phyloP scores from a whole-genome alignment of 2,888 invertebrate genomes.

The Ochropleura plecta region DNA sequence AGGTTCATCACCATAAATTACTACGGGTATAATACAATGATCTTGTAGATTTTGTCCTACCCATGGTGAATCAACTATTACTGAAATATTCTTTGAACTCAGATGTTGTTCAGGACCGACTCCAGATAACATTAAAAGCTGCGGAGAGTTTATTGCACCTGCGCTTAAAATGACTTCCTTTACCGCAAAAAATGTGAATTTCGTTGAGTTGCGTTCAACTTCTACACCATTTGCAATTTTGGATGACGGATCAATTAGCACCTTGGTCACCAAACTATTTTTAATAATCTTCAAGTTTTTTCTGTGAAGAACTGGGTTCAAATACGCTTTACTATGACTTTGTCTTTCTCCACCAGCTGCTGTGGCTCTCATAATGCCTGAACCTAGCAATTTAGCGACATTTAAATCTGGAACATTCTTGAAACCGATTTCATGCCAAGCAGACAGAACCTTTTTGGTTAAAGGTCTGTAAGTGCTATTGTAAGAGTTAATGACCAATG shows the following conservation, averaged over 20 bases:
- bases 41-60: conserved; percentile 91
- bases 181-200: conserved; percentile 62
- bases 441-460: conserved; percentile 73
- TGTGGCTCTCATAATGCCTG: conserved; percentile 84
- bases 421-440: conserved; percentile 86
- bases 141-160: conserved; percentile 87
- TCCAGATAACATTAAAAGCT: conserved; percentile 88
- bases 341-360: conserved; percentile 85
- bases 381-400: conserved; percentile 76
- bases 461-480: conserved; percentile 81
- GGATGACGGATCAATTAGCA: conserved; percentile 40
- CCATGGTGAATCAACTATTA: conserved; percentile 80
- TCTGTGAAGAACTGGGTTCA: conserved; percentile 73
- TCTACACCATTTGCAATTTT: conserved; percentile 40
- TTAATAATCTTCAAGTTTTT: conserved; percentile 68
- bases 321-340: conserved; percentile 91
- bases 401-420: conserved; percentile 81
- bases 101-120: conserved; percentile 85
- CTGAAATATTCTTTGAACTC: conserved; percentile 75
- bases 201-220: conserved; percentile 17
- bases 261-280: conserved; percentile 71
- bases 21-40: conserved; percentile 82
- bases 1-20: conserved; percentile 77
- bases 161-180: conserved; percentile 88
- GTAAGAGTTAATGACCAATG: conserved; percentile 84